phyloP scores from a whole-genome alignment of 2,888 invertebrate species.

The Leistus spinibarbis region DNA sequence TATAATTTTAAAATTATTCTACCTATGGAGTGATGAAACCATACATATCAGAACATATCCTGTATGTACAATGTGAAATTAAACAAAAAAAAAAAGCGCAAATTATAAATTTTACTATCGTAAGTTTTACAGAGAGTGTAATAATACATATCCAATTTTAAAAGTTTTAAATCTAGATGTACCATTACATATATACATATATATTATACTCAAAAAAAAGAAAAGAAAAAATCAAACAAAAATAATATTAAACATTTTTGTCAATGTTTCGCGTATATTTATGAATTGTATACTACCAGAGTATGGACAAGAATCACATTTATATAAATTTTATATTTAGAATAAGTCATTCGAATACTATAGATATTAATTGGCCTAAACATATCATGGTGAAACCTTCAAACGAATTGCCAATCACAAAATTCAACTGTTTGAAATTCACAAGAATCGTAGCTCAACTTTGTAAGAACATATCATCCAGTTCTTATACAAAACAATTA shows the following conservation, averaged over 20 bases:
- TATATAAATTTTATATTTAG: conserved; percentile 25
- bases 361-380: conserved; percentile 31
- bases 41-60: conserved; percentile 40
- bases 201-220: conserved; percentile 2
- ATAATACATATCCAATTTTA: conserved; percentile 38
- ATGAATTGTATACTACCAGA: conserved; percentile 31
- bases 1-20: conserved; percentile 24
- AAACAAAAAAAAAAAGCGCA: conserved; percentile 10
- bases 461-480: not conserved
- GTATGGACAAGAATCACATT: conserved; percentile 26
- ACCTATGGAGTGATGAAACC: conserved; percentile 36
- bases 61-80: conserved; percentile 38
- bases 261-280: conserved; percentile 32
- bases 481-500: not conserved
- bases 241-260: not conserved
- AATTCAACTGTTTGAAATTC: conserved; percentile 55
- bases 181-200: conserved; percentile 12
- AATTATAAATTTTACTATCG: conserved; percentile 30
- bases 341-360: conserved; percentile 17
- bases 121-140: conserved; percentile 33
- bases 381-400: conserved; percentile 49
- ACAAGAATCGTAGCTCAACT: conserved; percentile 41
- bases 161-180: conserved; percentile 30
- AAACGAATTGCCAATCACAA: conserved; percentile 53
- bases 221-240: too few species aligned